Evolutionary conservation across 2,797 vertebrate species (phyloP).

Genomic region (Gymnopithys bicolor): DNA sequence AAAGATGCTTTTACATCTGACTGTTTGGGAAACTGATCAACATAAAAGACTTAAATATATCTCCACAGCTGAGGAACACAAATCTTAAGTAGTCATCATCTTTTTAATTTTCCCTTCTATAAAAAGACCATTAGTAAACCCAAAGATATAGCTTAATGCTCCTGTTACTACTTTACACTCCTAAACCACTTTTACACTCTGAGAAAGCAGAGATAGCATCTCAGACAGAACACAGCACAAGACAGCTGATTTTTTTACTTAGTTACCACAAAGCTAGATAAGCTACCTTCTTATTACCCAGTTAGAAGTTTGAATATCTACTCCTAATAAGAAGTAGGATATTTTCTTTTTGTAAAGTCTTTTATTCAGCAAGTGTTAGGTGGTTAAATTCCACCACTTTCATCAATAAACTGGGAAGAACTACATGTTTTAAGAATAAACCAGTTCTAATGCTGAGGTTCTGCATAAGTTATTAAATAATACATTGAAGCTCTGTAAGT

Average conservation of each 20-base stretch:
- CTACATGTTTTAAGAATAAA: neutral
- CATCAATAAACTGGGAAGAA: neutral
- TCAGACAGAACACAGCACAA: neutral
- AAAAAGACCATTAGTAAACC: neutral
- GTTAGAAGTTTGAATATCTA: neutral
- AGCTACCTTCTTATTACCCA: neutral
- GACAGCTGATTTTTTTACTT: neutral
- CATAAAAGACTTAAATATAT: neutral
- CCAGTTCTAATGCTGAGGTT: neutral
- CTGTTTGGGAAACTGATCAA: neutral
- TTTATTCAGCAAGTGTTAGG: neutral
- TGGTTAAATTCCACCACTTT: neutral
- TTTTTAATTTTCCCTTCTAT: neutral
- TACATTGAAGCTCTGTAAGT: neutral
- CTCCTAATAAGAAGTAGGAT: neutral
- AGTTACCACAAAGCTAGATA: neutral
- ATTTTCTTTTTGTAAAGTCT: neutral
- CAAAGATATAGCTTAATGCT: neutral
- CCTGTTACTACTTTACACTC: accelerated
- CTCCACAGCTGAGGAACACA: neutral
- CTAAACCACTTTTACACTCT: neutral
- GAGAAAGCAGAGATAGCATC: neutral
- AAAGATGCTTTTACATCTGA: neutral
- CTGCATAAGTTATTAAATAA: neutral
- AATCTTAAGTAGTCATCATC: neutral